Conservation (phyloP, 2,113 vertebrate species). For the Dipodomys ordii region DNA sequence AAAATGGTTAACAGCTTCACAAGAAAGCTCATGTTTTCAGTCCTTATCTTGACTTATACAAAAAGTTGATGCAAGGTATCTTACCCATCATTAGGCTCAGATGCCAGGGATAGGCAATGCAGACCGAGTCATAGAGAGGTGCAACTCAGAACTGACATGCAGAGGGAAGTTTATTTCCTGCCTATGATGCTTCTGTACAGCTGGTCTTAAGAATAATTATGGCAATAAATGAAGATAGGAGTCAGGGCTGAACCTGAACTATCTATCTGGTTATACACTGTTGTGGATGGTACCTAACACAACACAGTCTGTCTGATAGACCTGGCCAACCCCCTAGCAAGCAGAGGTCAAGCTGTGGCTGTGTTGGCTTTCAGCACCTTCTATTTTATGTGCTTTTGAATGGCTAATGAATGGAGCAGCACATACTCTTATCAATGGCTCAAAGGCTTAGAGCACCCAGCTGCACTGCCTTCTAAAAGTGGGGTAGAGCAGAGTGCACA, state of each 20-base stretch:
- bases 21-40: constrained; percentile 48
- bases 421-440: background rate
- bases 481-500: background rate
- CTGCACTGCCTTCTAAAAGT: background rate
- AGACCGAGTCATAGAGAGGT: background rate
- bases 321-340: too few species aligned
- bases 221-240: background rate
- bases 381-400: background rate
- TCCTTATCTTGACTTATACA: background rate
- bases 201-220: background rate
- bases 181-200: background rate
- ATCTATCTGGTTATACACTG: too few species aligned
- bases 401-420: background rate
- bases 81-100: background rate
- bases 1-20: background rate
- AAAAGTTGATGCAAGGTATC: background rate
- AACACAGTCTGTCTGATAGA: background rate
- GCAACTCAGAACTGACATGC: background rate
- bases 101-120: background rate
- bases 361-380: background rate
- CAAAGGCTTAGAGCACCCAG: background rate
- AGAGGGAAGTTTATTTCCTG: background rate
- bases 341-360: background rate
- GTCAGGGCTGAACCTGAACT: background rate
- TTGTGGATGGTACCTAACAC: too few species aligned